These are phyloP conservation scores for Eubasilissa regina DNA, from an alignment of 1,140 invertebrate genomes.

Conservation along the genomic window DNA sequence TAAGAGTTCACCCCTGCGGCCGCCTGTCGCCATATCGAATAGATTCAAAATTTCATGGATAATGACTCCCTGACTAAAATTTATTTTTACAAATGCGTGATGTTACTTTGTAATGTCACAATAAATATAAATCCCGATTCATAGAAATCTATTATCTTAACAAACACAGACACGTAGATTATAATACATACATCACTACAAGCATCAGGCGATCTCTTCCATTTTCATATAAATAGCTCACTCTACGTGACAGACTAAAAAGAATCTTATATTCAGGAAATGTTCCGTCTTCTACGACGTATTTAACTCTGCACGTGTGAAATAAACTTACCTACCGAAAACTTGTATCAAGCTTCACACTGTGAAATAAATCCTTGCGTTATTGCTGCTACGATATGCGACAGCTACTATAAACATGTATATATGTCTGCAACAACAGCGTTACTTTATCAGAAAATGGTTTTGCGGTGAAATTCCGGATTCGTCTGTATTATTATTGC, in stretches of 20 bases:
- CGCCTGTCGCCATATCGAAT: no score
- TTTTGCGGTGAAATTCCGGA: no score
- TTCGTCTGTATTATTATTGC: no score
- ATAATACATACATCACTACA: background rate
- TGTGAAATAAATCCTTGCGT: background rate
- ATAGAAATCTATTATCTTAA: background rate
- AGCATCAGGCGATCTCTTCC: background rate
- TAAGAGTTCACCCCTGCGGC: no score
- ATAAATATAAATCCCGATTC: no score
- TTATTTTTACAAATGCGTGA: no score
- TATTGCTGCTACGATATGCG: background rate
- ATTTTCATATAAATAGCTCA: constrained; percentile 30
- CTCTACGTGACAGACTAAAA: constrained; percentile 27
- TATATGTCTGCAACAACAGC: no score
- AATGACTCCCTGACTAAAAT: no score
- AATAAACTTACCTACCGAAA: constrained; percentile 10
- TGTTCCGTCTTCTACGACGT: background rate
- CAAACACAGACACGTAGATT: background rate
- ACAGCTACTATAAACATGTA: background rate
- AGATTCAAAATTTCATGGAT: no score
- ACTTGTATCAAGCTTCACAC: constrained; percentile 2
- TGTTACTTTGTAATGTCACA: no score
- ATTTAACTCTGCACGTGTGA: constrained; percentile 19
- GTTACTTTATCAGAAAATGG: no score
- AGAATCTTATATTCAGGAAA: constrained; percentile 16